Base-by-base conservation (phyloP, 1,140 invertebrate species). In the Homarus americanus region DNA sequence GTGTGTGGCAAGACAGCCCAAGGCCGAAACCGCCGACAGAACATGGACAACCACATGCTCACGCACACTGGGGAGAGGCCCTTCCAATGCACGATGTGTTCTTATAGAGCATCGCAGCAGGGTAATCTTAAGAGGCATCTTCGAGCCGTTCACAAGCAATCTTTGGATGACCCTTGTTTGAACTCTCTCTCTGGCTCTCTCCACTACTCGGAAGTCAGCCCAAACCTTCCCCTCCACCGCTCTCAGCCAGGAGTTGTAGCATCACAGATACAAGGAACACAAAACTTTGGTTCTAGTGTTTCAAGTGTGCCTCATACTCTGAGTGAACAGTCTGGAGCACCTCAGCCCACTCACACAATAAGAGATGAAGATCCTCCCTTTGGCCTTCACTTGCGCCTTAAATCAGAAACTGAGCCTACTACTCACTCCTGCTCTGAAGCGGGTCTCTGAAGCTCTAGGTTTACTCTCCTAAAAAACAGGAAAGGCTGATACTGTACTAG, bases 11-110 rank as follows among this genome's bases (percentile, higher is more conserved):
- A 91, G 84, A 88, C 82, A 36, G 89, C 87, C 63, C 87, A 92
- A 86, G 92, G 92, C 38, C 85, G 92, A 41, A 92, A 92, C 72
- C 89, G 92, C 32, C 90, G 87, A 24, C 92, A 92, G 83, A 92
- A 92, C 53, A 91, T 92, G 92, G 92, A 92, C 78, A 91, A 89
- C 82, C 92, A 92, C 82, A 87, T 92, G 82, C 86, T 91, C 28
- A 92, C 92, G 24, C 92, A 92, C 78, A 91, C 92, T 20, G 85
- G 89, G 82, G 86, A 88, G 86, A 69, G 88, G 79, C 92, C 92
- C 66, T 91, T 91, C 84, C 90, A 92, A 63, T 92, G 92, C 72
- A 85, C 92, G 53, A 28, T 92, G 49, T 92, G 92, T 41, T 49
- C 89, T 49, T 92, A 92, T 76, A 83, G 87, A 79, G 86, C 92